Conservation (phyloP, 1,140 invertebrate species). For the Lordiphosa clarofinis region DNA sequence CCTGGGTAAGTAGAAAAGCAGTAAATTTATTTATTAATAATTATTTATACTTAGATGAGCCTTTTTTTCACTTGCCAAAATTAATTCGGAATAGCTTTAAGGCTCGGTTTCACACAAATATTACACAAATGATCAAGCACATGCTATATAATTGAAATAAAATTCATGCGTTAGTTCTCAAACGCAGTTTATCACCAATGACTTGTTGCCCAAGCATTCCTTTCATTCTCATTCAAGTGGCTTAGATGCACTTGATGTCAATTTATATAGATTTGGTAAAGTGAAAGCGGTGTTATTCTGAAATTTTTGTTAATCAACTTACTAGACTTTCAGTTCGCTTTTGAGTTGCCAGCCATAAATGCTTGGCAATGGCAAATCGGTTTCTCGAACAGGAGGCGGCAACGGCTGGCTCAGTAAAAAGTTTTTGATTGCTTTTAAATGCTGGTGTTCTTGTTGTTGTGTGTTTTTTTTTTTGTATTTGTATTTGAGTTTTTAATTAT, state of each 20-base stretch:
- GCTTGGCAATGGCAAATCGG: conserved; percentile 28
- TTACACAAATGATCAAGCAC: no score
- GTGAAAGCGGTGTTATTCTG: conserved; percentile 3
- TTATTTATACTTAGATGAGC: no score
- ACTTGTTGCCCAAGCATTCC: no score
- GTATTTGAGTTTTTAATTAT: conserved; percentile 10
- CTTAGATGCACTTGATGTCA: background rate
- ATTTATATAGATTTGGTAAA: background rate
- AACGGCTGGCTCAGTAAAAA: conserved; percentile 9
- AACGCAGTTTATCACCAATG: no score
- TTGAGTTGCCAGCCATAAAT: conserved; percentile 11
- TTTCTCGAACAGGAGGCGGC: conserved; percentile 25
- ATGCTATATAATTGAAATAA: no score
- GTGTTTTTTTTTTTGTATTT: conserved; percentile 8
- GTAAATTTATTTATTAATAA: no score
- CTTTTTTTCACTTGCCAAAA: no score
- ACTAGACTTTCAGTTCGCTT: conserved; percentile 48
- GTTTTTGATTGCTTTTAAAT: conserved; percentile 10
- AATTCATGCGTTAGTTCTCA: no score
- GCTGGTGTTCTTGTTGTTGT: background rate
- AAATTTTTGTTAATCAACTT: conserved; percentile 28
- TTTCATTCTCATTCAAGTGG: no score
- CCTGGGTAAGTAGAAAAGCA: no score
- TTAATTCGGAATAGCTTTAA: no score
- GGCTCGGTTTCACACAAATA: no score